Conservation (phyloP, 2,888 invertebrate species). For the Andrena minutula region DNA sequence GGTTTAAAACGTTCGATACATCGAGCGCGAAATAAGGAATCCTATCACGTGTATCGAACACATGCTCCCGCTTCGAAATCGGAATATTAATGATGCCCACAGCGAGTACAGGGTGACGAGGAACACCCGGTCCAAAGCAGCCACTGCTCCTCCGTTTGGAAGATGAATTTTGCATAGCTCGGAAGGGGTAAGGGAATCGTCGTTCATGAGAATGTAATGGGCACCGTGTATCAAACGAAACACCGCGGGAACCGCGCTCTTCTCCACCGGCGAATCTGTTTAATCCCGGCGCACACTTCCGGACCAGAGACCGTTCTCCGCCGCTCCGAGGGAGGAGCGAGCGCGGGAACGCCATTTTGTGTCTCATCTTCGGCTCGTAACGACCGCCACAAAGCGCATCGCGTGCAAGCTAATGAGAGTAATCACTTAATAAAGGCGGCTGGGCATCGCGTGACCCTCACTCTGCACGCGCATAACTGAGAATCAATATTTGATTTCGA, state of each 20-base stretch:
- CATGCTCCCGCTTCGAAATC: slow-evolving; percentile 25
- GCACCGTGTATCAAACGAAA: slow-evolving; percentile 28
- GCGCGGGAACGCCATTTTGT: slow-evolving; percentile 70
- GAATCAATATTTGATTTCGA: slow-evolving; percentile 83
- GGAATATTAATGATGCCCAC: slow-evolving; percentile 63
- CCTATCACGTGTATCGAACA: neutral
- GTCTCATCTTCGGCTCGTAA: slow-evolving; percentile 69
- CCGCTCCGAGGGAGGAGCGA: slow-evolving; percentile 32
- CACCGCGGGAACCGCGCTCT: neutral
- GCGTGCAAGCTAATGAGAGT: slow-evolving; percentile 84
- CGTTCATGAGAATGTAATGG: slow-evolving; percentile 43
- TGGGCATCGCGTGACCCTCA: slow-evolving; percentile 78
- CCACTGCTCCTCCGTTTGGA: slow-evolving; percentile 43
- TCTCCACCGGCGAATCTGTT: neutral
- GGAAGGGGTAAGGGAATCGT: slow-evolving; percentile 39
- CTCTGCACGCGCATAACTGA: slow-evolving; percentile 69
- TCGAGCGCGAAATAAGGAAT: neutral
- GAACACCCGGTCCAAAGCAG: slow-evolving; percentile 47
- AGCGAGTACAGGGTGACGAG: slow-evolving; percentile 43
- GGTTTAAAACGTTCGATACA: neutral
- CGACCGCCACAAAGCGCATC: slow-evolving; percentile 80
- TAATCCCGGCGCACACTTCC: neutral
- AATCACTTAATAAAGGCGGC: slow-evolving; percentile 84
- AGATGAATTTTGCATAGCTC: slow-evolving; percentile 60
- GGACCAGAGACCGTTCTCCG: neutral